Base-by-base conservation (phyloP, 2,888 invertebrate species). In the Protonemura montana region DNA sequence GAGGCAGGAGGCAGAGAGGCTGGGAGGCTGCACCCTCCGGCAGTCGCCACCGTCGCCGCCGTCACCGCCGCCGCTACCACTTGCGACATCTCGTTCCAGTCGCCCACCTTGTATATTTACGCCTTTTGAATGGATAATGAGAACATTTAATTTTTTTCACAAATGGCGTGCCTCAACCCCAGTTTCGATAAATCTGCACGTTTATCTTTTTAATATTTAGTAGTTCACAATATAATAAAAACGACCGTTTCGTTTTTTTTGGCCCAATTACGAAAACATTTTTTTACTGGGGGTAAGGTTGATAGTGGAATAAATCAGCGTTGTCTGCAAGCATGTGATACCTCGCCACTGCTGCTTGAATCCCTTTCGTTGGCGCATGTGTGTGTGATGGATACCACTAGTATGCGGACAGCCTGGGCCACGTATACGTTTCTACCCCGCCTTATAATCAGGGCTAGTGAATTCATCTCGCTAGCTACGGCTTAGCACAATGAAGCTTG, bases 51-150 rank as follows among this genome's bases (percentile, higher is more conserved):
- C 78, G 29, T n/a, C 29, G 78, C 78, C 78, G 78, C 30, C 81
- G 81, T 16, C 81, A 28, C 30, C 35, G 35, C 35, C 35, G 59
- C 13, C 59, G 59, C 13, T 21, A 7, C 59, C 59, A 59, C 59
- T 59, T 59, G 59, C 59, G 59, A 59, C 78, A 78, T 78, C 78
- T 7, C 25, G 25, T 30, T n/a, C 41, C 41, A 41, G 10, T 13
- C 82, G 10, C 6, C 82, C 59, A 59, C 13, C 59, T 3, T 59
- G 59, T 59, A 59, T 3, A 59, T 21, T 42, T 26, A 41, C 82
- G 82, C 82, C 42, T 26, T 82, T 82, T 82, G 82, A 82, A 82
- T 82, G 82, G 82, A 35, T 82, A 82, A 82, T 82, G 82, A 82
- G 82, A 82, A 78, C 41, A 82, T 41, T 41, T 78, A 13, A 78